Conservation (phyloP, 2,113 vertebrate species). For the Zosterops pallidus region DNA sequence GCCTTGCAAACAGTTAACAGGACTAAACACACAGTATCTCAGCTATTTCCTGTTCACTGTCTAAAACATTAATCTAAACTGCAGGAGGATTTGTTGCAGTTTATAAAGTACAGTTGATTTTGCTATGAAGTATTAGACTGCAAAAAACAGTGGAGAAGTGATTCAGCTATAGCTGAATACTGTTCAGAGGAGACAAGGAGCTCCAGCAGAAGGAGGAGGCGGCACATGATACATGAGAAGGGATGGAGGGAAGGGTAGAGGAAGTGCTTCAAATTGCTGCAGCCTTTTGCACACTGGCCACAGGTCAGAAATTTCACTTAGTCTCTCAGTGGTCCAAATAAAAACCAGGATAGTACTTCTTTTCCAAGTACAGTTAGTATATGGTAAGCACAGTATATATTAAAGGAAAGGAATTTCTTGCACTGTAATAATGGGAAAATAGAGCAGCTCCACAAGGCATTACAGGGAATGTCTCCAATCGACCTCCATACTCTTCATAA, state of each 20-base stretch:
- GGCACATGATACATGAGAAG: rapidly evolving
- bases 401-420: not conserved
- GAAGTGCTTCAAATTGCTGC: not conserved
- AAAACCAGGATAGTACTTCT: not conserved
- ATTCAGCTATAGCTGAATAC: not conserved
- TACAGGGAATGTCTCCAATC: not conserved
- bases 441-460: not conserved
- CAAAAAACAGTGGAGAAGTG: not conserved
- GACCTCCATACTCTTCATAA: not conserved
- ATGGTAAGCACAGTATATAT: not conserved
- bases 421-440: not conserved
- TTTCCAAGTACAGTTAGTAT: not conserved
- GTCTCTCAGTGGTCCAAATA: not conserved
- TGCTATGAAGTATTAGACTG: not conserved
- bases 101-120: not conserved
- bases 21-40: not conserved
- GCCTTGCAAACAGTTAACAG: not conserved
- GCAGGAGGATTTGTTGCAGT: not conserved
- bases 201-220: not conserved
- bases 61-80: not conserved
- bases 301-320: not conserved
- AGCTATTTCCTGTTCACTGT: not conserved
- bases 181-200: not conserved
- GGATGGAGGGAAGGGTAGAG: not conserved
- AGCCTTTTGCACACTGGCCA: not conserved